Base-by-base conservation (phyloP, 2,797 vertebrate species). In the Erpetoichthys calabaricus region DNA sequence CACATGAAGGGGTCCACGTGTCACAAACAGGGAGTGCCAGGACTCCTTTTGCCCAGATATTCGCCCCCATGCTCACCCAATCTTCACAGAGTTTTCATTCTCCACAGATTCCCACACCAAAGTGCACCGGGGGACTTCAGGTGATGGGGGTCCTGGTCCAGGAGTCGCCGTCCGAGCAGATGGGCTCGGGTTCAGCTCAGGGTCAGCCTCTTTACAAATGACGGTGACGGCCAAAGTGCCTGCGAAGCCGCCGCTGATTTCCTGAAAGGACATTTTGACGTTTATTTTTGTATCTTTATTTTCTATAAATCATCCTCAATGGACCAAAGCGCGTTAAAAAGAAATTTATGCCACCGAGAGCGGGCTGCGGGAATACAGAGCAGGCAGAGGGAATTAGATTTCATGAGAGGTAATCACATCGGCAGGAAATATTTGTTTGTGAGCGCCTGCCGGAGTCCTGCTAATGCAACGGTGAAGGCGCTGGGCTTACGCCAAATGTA, bases 131-230 rank as follows among this genome's bases (percentile, higher is more conserved):
- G 25, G 25, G 25, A 25, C 25, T 25, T 25, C 25, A 25, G 25
- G 25, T 25, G 25, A 25, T 25, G 25, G 25, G 25, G 25, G 25
- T 25, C 25, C 25, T 25, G n/a, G n/a, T n/a, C n/a, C n/a, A n/a
- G n/a, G n/a, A n/a, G n/a, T n/a, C n/a, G n/a, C n/a, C 25, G 25
- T 25, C 25, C 25, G 25, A 25, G 25, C 25, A 25, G 25, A 25
- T 25, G 25, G 25, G 25, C 25, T 25, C 53, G 54, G 53, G 41
- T 54, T 54, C 53, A 54, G 53, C 41, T 10, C 10, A 6, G 6
- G 53, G 41, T 54, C 53, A 54, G 41, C 41, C 6, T 54, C 44
- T 54, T 54, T 42, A 54, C 9, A 54, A 54, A 54, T 25, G 44
- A 54, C 44, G 41, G 44, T 54, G 41, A 9, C 4, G 53, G 7